Evolutionary conservation across 53 echinoderm and acorn worm species (phyloP), one percentile per base, ranked within the genome.

Genomic region (Hippasteria phrygiana): DNA sequence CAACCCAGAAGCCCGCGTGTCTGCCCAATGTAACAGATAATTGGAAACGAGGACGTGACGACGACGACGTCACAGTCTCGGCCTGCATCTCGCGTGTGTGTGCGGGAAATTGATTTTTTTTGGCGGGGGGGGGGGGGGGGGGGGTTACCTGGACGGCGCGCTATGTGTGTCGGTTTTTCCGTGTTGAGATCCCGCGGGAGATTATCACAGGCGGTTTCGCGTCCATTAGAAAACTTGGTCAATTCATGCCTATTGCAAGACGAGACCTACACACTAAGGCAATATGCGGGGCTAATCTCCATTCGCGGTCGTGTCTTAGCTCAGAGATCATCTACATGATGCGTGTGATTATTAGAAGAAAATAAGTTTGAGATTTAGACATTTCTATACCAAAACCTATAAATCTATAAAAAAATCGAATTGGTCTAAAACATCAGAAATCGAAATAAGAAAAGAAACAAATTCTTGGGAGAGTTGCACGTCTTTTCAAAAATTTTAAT

Each of bases 1-100:
- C 81, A 81, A 65, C 65, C 81, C 17, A 81, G 65, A 81, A 65
- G 14, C 55, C 62, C 37, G 24, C 18, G n/a, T n/a, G n/a, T 22
- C 35, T 78, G 22, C 38, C 10, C 37, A 55, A 36, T 14, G 38
- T 12, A 72, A 40, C 18, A 22, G 78, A 55, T 14, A 55, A 78
- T 39, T 22, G 27, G 22, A 39, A 24, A 59, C 31, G 39, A 35
- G 33, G 55, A 22, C n/a, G 78, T 78, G 78, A 78, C n/a, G n/a
- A n/a, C n/a, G n/a, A n/a, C n/a, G n/a, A n/a, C 78, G 78, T 78
- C 78, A 78, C 55, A n/a, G 20, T 55, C 11, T 27, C 29, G 41
- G 34, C 48, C 32, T 75, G 18, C n/a, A 22, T 33, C 13, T 42
- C 10, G 11, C 24, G 18, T 20, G 38, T 8, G 31, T 45, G 17